Conservation (phyloP, 2,797 vertebrate genomes). For the Hozukius guyotensis region DNA sequence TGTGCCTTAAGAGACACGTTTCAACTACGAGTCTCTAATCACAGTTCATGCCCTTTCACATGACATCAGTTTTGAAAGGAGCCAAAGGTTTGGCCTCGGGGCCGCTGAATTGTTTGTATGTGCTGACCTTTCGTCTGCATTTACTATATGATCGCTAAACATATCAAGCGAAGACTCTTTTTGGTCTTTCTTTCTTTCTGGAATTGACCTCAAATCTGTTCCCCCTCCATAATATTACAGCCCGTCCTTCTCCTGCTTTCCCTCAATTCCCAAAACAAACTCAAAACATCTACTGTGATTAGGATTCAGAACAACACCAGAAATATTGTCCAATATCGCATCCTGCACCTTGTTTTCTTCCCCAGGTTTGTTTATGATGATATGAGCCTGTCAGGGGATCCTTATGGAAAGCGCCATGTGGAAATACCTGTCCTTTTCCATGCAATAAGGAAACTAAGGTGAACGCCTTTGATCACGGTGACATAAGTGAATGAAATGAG, state of each 20-base stretch:
- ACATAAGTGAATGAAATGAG: conserved; percentile 81
- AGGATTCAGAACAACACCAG: conserved; percentile 1
- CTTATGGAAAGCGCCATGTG: conserved; percentile 52
- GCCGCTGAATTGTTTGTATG: conserved; percentile 38
- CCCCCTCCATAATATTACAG: background rate
- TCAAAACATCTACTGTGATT: background rate
- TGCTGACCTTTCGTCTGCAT: conserved; percentile 61
- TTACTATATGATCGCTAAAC: conserved; percentile 49
- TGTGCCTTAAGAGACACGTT: conserved; percentile 62
- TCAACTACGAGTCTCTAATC: conserved; percentile 59
- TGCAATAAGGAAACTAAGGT: conserved; percentile 60
- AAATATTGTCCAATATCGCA: conserved; percentile 15
- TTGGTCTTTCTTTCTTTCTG: background rate
- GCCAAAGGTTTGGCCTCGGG: conserved; percentile 60
- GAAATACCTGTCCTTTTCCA: conserved; percentile 67
- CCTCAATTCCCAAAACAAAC: background rate
- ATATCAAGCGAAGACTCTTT: conserved; percentile 20
- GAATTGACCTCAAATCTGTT: background rate
- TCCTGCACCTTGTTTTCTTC: conserved; percentile 20
- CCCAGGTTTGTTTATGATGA: conserved; percentile 51
- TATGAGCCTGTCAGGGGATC: conserved; percentile 39
- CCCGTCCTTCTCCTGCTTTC: background rate
- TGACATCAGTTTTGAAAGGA: conserved; percentile 62
- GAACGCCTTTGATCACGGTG: conserved; percentile 75
- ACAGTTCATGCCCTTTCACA: conserved; percentile 71